Base-by-base conservation (phyloP, 2,113 vertebrate genomes). In the Platanista minor region DNA sequence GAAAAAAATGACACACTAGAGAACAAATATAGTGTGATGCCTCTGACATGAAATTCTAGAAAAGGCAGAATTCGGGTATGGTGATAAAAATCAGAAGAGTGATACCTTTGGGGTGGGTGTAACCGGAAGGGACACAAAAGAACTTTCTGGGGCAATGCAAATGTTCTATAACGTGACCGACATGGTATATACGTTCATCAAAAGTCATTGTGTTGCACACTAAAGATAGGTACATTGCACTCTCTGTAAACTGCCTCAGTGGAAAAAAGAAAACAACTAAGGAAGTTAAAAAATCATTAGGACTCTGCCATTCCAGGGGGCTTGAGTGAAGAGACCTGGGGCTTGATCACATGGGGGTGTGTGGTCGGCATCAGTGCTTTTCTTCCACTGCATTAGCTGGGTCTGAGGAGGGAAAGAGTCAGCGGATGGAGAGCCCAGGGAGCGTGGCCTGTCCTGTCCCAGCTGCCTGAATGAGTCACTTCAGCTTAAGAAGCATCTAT, bases 401-500 rank as follows among this genome's bases (percentile, higher is more conserved):
- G 57, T 33, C 29, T 5, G 8, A 36, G 49, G 41, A 67, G 89
- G n/a, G 18, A n/a, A 41, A 54, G 9, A 0, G 27, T 62, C 23
- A 33, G 15, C 11, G 0, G 46, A 71, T 3, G 15, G 15, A 43
- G 61, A 61, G 29, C 71, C 21, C 6, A 2, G 8, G 52, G 90
- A 84, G 25, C 9, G 10, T 54, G 64, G 85, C 62, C 69, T 64
- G 62, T 4, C 54, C 77, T 82, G 75, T n/a, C 41, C 33, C 62
- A 9, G 13, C 61, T 23, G 52, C 57, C 90, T 0, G 0, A 66
- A 87, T 0, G 14, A 96, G 97, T 98, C 95, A 66, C 81, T 97
- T 85, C 72, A 15, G 88, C 82, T 97, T 74, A 95, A 96, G 95
- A n/a, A 89, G 7, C 77, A 0, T 8, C 74, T 57, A 39, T 46